Evolutionary conservation across 64 coral and sea anemone species (phyloP).

Genomic region (Exaiptasia diaphana): DNA sequence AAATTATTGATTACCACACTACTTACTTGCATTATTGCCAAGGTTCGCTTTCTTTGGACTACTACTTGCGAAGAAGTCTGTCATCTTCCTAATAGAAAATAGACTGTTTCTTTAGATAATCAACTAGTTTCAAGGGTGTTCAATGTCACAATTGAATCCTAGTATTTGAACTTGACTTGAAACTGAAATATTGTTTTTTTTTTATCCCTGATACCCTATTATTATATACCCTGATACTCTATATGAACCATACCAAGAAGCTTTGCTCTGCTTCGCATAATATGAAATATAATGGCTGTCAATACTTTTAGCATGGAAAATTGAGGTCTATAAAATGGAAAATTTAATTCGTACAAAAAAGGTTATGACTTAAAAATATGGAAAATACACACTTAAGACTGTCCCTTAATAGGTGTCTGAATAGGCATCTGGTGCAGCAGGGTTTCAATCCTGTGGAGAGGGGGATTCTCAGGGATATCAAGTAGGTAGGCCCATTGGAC

Average conservation of each 20-base stretch:
- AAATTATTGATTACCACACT: neutral
- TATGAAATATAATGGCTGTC: constrained; percentile 28
- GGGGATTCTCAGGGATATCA: no score
- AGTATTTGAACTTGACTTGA: neutral
- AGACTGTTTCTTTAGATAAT: neutral
- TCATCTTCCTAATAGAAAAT: neutral
- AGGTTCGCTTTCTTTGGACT: neutral
- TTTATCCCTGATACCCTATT: neutral
- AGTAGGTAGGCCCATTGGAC: no score
- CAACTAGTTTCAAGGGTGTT: neutral
- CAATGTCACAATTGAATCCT: neutral
- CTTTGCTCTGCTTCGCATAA: neutral
- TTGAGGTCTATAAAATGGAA: constrained; percentile 27
- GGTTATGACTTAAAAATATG: constrained; percentile 16
- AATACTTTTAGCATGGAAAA: constrained; percentile 19
- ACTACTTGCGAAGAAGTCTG: neutral
- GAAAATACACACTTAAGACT: constrained; percentile 30
- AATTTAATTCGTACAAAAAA: constrained; percentile 28
- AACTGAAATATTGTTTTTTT: neutral
- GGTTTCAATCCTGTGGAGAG: no score
- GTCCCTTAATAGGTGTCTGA: constrained; percentile 40
- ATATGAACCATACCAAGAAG: neutral
- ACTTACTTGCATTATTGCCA: neutral
- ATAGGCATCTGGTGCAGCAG: no score
- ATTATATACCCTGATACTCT: neutral